Conservation (phyloP, 2,113 vertebrate species). For the Nesoenas mayeri region DNA sequence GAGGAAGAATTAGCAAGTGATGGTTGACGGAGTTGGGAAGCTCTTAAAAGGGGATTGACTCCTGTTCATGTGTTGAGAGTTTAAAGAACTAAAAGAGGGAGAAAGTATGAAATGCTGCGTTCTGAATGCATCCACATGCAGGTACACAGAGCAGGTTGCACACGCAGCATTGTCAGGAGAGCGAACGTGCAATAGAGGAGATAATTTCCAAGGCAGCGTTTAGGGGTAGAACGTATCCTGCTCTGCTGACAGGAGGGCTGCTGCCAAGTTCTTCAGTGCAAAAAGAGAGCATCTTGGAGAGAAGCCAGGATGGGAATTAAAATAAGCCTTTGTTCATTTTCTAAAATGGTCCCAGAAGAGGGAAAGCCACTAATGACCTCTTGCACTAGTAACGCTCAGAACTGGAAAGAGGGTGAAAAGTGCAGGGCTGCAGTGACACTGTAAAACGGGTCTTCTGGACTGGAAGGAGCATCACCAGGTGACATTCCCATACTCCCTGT, state of each 20-base stretch:
- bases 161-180: background rate
- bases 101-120: background rate
- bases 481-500: background rate
- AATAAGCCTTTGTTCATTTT: conserved; percentile 12
- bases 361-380: background rate
- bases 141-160: background rate
- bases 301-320: conserved; percentile 8
- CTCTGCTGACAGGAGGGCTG: background rate
- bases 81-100: background rate
- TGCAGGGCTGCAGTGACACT: background rate
- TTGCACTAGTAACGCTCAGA: background rate
- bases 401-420: background rate
- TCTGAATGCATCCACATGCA: rapidly evolving
- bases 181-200: background rate
- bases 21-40: background rate
- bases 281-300: background rate
- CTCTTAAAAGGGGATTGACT: background rate
- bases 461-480: background rate
- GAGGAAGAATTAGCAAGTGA: background rate
- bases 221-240: background rate
- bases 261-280: background rate
- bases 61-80: background rate
- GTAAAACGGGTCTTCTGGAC: background rate
- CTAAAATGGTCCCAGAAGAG: background rate
- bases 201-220: background rate